Conservation (phyloP, 2,888 invertebrate genomes). For the Anagyrus pseudococci region DNA sequence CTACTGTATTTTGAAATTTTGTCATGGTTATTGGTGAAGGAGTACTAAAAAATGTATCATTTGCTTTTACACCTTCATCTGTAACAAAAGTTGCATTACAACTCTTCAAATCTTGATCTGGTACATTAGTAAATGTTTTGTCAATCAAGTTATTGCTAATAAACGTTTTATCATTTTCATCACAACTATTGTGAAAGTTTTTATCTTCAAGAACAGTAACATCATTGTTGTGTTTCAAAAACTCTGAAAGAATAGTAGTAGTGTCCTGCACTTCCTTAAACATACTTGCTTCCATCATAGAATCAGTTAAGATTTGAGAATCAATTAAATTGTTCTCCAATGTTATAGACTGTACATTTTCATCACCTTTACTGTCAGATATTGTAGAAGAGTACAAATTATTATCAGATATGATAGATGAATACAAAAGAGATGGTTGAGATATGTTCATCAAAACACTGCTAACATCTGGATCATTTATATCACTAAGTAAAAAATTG, state of each 20-base stretch:
- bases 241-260: conserved; percentile 28
- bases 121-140: conserved; percentile 18
- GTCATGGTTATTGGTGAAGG: conserved; percentile 40
- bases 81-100: conserved; percentile 23
- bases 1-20: conserved; percentile 8
- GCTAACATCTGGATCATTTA: conserved; percentile 52
- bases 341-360: conserved; percentile 25
- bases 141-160: conserved; percentile 16
- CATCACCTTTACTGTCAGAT: conserved; percentile 38
- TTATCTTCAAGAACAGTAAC: conserved; percentile 25
- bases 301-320: conserved; percentile 52
- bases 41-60: conserved; percentile 38
- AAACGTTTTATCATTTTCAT: conserved; percentile 32
- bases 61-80: conserved; percentile 21
- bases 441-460: conserved; percentile 54
- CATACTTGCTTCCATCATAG: conserved; percentile 56
- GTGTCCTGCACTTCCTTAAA: conserved; percentile 47
- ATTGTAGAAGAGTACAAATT: conserved; percentile 50
- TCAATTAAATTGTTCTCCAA: conserved; percentile 42
- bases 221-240: conserved; percentile 34
- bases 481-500: conserved; percentile 54
- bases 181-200: conserved; percentile 18
- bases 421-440: conserved; percentile 52
- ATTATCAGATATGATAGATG: conserved; percentile 47
- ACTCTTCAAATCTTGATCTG: conserved; percentile 3